These are phyloP conservation scores for Planococcus citri DNA, from an alignment of 1,140 invertebrate species.

Conservation along the genomic window DNA sequence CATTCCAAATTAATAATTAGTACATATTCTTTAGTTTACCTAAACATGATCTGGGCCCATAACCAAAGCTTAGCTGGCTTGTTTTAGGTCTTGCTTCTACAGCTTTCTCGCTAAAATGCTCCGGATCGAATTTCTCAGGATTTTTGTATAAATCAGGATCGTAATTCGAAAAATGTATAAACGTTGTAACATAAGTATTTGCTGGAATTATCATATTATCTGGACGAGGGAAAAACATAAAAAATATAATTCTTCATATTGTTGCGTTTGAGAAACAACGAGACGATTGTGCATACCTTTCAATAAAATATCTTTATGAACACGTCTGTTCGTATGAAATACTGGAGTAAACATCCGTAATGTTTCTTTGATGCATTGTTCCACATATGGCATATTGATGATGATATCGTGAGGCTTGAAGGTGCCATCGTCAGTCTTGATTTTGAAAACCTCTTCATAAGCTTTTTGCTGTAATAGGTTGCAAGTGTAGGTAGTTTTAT, in stretches of 20 bases:
- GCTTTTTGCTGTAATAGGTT: too few species aligned
- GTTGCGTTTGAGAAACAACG: too few species aligned
- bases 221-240: too few species aligned
- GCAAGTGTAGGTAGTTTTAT: too few species aligned
- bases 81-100: slow-evolving; percentile 31
- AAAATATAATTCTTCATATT: too few species aligned
- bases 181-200: slow-evolving; percentile 46
- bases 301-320: slow-evolving; percentile 37
- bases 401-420: too few species aligned
- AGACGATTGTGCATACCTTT: background rate
- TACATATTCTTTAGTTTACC: too few species aligned
- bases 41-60: slow-evolving; percentile 38
- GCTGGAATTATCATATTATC: slow-evolving; percentile 35
- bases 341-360: slow-evolving; percentile 38
- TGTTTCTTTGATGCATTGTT: slow-evolving; percentile 26
- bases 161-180: slow-evolving; percentile 44
- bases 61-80: slow-evolving; percentile 41
- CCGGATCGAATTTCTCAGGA: slow-evolving; percentile 42
- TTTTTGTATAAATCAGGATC: slow-evolving; percentile 32
- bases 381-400: slow-evolving; percentile 16
- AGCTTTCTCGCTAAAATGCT: slow-evolving; percentile 41
- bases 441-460: too few species aligned
- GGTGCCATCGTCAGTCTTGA: too few species aligned
- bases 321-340: slow-evolving; percentile 41
- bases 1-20: too few species aligned